Evolutionary conservation across 2,797 vertebrate genomes (phyloP), one percentile per base, ranked within the genome.

Genomic region (Myotis planiceps): DNA sequence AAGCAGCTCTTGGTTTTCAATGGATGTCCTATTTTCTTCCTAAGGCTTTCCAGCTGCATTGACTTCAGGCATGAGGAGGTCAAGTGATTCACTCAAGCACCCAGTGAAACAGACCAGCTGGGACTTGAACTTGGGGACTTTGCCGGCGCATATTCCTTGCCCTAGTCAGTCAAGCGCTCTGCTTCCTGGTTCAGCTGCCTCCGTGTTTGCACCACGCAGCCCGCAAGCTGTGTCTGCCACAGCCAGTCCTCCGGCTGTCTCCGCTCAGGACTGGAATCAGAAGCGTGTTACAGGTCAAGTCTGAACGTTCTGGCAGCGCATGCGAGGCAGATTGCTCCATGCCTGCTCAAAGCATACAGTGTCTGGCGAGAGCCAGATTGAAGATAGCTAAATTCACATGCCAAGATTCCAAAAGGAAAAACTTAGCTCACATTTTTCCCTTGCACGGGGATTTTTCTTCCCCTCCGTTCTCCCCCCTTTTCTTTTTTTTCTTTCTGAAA

Each of bases 391-490:
- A 65, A 71, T 42, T 79, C 10, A 55, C 81, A 58, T 12, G 92
- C 92, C 83, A 97, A 86, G 88, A 93, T 92, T 97, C 96, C 98
- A 97, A 94, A 95, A 96, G 98, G 96, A 83, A 96, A 98, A 96
- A 95, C 81, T 98, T 71, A 86, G 88, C 82, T 96, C 95, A 92
- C 78, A 88, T 85, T 97, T 97, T 97, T 96, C 96, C 96, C 97
- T 93, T 82, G 93, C 29, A 3, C 34, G 60, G 66, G 96, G 86
- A 96, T 91, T 93, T 95, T 96, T 96, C 82, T 82, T 63, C 34
- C 45, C 51, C 68, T 18, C 37, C 37, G 45, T 15, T 5, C 0
- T 23, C 32, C 14, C 32, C 14, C 10, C 1, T 8, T 7, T 32
- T 9, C 4, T 18, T 15, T 21, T 42, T 45, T 51, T 66, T 27